Conservation (phyloP, 2,888 invertebrate species). For the Dryococelus australis region DNA sequence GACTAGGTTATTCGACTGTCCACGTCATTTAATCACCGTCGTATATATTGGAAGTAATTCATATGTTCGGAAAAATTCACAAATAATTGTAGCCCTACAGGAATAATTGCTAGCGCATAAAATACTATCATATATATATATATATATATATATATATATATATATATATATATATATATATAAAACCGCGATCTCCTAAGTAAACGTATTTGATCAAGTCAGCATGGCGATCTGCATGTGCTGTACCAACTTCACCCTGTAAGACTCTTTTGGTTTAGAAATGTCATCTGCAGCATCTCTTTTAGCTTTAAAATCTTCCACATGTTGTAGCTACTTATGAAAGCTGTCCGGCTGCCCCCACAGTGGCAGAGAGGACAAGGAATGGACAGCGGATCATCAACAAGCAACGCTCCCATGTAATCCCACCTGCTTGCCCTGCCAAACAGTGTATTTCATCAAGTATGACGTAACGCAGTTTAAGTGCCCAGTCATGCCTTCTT, state of each 20-base stretch:
- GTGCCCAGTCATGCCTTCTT: slow-evolving; percentile 45
- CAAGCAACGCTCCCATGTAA: slow-evolving; percentile 48
- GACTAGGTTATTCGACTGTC: too few relatives aligned
- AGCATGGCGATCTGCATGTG: slow-evolving; percentile 47
- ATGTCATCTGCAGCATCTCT: slow-evolving; percentile 41
- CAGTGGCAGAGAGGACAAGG: slow-evolving; percentile 50
- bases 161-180: too few relatives aligned
- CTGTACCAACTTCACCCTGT: slow-evolving; percentile 46
- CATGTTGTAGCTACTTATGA: slow-evolving; percentile 46
- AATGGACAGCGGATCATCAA: slow-evolving; percentile 49
- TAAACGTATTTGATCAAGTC: slow-evolving; percentile 48
- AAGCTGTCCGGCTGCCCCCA: slow-evolving; percentile 46
- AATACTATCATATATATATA: too few relatives aligned
- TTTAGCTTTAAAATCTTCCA: slow-evolving; percentile 45
- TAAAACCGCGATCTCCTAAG: too few relatives aligned
- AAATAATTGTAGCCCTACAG: too few relatives aligned
- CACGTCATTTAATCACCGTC: too few relatives aligned
- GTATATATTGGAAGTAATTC: too few relatives aligned
- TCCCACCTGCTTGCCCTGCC: slow-evolving; percentile 46
- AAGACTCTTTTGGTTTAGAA: slow-evolving; percentile 38
- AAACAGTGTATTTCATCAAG: slow-evolving; percentile 50
- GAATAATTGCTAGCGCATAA: too few relatives aligned
- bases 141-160: too few relatives aligned
- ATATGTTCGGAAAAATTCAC: too few relatives aligned
- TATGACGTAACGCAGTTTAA: slow-evolving; percentile 47